Base-by-base conservation (phyloP, 2,113 vertebrate species). In the Camelus bactrianus region DNA sequence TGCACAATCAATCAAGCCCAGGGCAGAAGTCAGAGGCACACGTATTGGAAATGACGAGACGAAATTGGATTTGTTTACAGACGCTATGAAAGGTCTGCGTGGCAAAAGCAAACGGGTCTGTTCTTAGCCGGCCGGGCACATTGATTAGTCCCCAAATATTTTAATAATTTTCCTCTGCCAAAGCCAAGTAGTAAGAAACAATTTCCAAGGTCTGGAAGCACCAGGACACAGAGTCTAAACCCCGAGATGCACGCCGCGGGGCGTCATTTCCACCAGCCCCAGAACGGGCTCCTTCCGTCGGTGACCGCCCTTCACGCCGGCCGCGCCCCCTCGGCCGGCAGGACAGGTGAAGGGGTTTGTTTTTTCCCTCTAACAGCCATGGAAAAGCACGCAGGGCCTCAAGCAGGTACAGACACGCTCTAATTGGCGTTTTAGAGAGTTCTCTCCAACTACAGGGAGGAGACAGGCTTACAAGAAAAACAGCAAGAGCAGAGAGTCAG, bases 221-320 rank as follows among this genome's bases (percentile, higher is more conserved):
- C 6, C 22, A 38, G 24, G 42, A 79, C 2, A 6, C 50, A 69
- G 20, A n/a, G 16, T 24, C 3, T 46, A 46, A 28, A 16, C 5
- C 0, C 69, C 5, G 10, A 20, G 52, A 60, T n/a, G 14, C 3
- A 24, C 7, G 70, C 10, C 14, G 28, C 28, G 4, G 35, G 12
- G 2, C 26, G 24, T 2, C 2, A 56, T 48, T 6, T 26, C 19
- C 24, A 28, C 14, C 38, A n/a, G 48, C 19, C n/a, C 26, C 7
- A 8, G 15, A 24, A 22, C 4, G 4, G 35, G 16, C 54, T 52
- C 20, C 5, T 42, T 32, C 16, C 6, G 6, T 20, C 28, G 1
- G 3, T 5, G n/a, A 10, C 7, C 30, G 0, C 35, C 3, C 3
- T 22, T 52, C 60, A 5, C 11, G 0, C 8, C 17, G 24, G 28